These are phyloP conservation scores for Vicugna pacos DNA, from an alignment of 2,113 vertebrate genomes.

Conservation along the genomic window DNA sequence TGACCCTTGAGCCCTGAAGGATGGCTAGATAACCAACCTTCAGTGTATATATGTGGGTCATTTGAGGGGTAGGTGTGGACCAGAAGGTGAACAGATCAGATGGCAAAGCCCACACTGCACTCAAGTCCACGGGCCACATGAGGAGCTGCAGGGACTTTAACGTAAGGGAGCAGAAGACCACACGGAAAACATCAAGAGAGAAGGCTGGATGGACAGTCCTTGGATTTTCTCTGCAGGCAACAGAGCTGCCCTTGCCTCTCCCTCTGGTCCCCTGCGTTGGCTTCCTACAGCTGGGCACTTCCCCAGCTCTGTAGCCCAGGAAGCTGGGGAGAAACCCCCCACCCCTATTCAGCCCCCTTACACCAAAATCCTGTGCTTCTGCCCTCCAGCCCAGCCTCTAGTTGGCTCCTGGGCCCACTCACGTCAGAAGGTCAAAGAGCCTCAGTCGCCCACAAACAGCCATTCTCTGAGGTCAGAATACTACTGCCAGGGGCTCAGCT, in stretches of 20 bases:
- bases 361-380: neutral
- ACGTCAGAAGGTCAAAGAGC: neutral
- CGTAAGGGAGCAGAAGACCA: neutral
- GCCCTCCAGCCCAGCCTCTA: neutral
- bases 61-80: neutral
- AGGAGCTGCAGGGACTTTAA: neutral
- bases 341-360: neutral
- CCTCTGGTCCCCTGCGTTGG: neutral
- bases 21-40: neutral
- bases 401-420: neutral
- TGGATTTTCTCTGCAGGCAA: neutral
- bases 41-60: neutral
- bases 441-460: neutral
- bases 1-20: neutral
- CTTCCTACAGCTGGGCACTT: neutral
- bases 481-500: neutral
- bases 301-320: neutral
- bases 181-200: neutral
- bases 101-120: neutral
- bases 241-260: neutral
- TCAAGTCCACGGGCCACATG: neutral
- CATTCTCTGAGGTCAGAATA: neutral
- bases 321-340: neutral
- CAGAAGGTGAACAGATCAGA: neutral
- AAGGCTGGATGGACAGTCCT: neutral